These are phyloP conservation scores for Ciona savignyi DNA, from an alignment of 23 tunicate genomes.

Conservation along the genomic window DNA sequence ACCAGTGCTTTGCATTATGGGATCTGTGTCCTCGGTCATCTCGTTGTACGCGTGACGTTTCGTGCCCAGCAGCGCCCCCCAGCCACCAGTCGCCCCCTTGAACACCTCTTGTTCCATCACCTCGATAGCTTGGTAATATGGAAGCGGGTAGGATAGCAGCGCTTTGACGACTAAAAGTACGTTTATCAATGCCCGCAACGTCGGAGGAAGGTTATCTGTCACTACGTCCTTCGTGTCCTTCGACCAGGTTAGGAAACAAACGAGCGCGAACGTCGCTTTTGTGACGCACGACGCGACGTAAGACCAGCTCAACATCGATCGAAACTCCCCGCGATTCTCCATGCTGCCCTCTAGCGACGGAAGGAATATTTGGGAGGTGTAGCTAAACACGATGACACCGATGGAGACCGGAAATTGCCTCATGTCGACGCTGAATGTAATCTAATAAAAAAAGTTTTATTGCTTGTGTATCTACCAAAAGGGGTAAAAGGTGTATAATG, in stretches of 20 bases:
- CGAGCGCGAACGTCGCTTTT: constrained; percentile 61
- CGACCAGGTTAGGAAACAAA: constrained; percentile 92
- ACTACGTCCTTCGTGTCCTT: constrained; percentile 81
- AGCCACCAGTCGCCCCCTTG: constrained; percentile 49
- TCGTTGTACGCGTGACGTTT: constrained; percentile 21
- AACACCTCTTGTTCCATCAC: constrained; percentile 47
- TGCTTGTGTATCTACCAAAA: not conserved
- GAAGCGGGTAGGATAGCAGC: constrained; percentile 82
- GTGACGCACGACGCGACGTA: constrained; percentile 62
- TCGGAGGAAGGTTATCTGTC: constrained; percentile 60
- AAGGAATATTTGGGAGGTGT: constrained; percentile 84
- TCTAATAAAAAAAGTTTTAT: constrained; percentile 18
- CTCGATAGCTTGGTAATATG: constrained; percentile 69
- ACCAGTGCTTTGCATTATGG: not conserved
- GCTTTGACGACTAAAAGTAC: constrained; percentile 60
- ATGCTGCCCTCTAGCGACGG: constrained; percentile 92
- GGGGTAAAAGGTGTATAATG: not conserved
- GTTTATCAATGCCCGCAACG: constrained; percentile 37
- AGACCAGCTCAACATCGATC: constrained; percentile 67
- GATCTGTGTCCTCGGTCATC: not conserved
- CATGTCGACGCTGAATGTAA: constrained; percentile 41
- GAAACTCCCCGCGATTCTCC: constrained; percentile 60
- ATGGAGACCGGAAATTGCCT: constrained; percentile 79
- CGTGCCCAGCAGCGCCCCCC: constrained; percentile 30
- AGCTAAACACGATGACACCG: constrained; percentile 93